These are phyloP conservation scores for Meteorus cinctellus DNA, from an alignment of 2,888 invertebrate species.

Conservation along the genomic window DNA sequence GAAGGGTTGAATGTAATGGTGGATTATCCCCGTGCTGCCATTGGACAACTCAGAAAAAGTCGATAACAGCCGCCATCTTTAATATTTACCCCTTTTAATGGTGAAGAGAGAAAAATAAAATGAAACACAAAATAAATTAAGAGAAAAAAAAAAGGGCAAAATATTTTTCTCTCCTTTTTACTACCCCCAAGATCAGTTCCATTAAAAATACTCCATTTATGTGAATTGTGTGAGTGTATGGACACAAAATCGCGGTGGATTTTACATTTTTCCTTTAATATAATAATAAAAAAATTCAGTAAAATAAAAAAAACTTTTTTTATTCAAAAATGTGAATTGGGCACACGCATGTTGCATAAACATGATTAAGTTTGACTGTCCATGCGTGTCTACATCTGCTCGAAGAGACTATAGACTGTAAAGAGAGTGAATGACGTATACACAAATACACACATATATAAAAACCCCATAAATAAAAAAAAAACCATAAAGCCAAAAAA, in stretches of 20 bases:
- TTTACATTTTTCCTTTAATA: too few relatives aligned
- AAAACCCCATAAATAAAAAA: background rate
- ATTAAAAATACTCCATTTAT: too few relatives aligned
- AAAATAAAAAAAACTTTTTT: background rate
- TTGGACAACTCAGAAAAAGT: background rate
- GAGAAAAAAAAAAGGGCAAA: constrained; percentile 29
- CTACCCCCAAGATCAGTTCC: too few relatives aligned
- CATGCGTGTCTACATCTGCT: constrained; percentile 65
- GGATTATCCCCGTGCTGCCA: background rate
- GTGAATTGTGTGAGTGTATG: too few relatives aligned
- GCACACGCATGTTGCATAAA: constrained; percentile 66
- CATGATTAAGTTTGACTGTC: constrained; percentile 66
- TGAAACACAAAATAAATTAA: background rate
- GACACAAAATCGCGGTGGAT: too few relatives aligned
- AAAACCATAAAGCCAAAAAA: constrained; percentile 3
- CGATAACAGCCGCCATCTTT: constrained; percentile 7
- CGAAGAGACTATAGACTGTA: constrained; percentile 40
- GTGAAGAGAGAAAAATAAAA: constrained; percentile 26
- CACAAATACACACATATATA: constrained; percentile 6
- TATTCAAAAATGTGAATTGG: constrained; percentile 39
- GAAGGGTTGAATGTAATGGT: background rate
- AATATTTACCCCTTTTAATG: constrained; percentile 1
- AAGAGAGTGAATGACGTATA: background rate
- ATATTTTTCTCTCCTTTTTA: background rate
- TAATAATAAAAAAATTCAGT: too few relatives aligned